Base-by-base conservation (phyloP, 2,888 invertebrate species). In the Andrena bicolor region DNA sequence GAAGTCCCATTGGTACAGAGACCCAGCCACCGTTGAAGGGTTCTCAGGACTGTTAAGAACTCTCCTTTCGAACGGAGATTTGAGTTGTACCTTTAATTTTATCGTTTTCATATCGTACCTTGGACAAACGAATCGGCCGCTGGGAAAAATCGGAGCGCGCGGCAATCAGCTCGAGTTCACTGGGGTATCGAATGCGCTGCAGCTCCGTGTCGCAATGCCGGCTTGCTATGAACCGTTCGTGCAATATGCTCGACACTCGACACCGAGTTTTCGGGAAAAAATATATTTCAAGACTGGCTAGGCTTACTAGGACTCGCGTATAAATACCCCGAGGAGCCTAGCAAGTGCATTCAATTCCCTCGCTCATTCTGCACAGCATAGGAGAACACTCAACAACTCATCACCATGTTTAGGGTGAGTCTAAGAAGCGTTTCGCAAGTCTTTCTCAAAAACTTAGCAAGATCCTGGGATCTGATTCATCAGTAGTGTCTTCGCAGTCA, bases 371-470 rank as follows among this genome's bases (percentile, higher is more conserved):
- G 72, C 53, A 75, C 85, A 41, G 60, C 66, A 77, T 84, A 72
- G 65, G 69, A 80, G 73, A 65, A 83, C 26, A 30, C 28, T 13
- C 61, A 16, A 66, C 23, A 13, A 48, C 10, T 73, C 65, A 68
- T 63, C 85, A 86, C 75, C 88, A 90, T 89, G 89, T 88, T 84
- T 72, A 90, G 81, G 85, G 89, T 89, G 80, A 90, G 89, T 83
- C 69, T 20, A 28, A 35, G 2, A 28, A 70, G 6, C 26, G 6
- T 53, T 53, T 41, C 41, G 41, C 41, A 41, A 41, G 16, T 4
- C 13, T 41, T 13, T 4, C 41, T 13, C 1, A 41, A 41, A 4
- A 41, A 41, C 35, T 35, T 3, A 10, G 13, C 13, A 41, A 41
- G 41, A 3, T 13, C 4, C 41, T 13, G 16, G 3, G 13, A 41